Base-by-base conservation (phyloP, 2,888 invertebrate genomes). In the Volucella inflata region DNA sequence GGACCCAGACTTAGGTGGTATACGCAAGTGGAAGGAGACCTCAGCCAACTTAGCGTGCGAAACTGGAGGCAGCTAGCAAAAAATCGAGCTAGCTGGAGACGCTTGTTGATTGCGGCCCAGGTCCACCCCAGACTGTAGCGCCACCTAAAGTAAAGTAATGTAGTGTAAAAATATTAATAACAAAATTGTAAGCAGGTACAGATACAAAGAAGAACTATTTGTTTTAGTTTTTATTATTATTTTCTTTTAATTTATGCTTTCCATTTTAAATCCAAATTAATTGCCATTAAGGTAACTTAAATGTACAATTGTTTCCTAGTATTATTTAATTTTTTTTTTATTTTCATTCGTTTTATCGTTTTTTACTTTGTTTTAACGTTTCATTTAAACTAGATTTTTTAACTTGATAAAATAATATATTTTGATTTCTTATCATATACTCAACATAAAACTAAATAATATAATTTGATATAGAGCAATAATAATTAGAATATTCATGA, bases 331-430 rank as follows among this genome's bases (percentile, higher is more conserved):
- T 38, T 6, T 62, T 40, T 57, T 72, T 21, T 59, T 65, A 60
- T 71, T 14, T 8, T 68, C 72, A 67, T 51, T 57, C 4, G 21
- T 60, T 60, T 53, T 16, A 12, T 14, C 70, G 38, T 30, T n/a
- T 16, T 74, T 65, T 75, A 70, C 65, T 74, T 30, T 30, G 30
- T 30, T 62, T 76, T 48, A 68, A 71, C 40, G 64, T 75, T 64
- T 65, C 38, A 79, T 84, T 84, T 85, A 85, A 85, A 85, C 76
- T 85, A 85, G 68, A 72, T 57, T 80, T 42, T 85, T 60, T 50
- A 85, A 81, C 81, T 59, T 85, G 85, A 71, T 81, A 81, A 85
- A 85, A 85, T 85, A 60, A 81, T 79, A 75, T 72, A 72, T 64
- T 64, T 72, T 76, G 17, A 57, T 67, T 17, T 75, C 64, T 48